These are phyloP conservation scores for Pao palembangensis DNA, from an alignment of 2,113 vertebrate species.

Conservation along the genomic window DNA sequence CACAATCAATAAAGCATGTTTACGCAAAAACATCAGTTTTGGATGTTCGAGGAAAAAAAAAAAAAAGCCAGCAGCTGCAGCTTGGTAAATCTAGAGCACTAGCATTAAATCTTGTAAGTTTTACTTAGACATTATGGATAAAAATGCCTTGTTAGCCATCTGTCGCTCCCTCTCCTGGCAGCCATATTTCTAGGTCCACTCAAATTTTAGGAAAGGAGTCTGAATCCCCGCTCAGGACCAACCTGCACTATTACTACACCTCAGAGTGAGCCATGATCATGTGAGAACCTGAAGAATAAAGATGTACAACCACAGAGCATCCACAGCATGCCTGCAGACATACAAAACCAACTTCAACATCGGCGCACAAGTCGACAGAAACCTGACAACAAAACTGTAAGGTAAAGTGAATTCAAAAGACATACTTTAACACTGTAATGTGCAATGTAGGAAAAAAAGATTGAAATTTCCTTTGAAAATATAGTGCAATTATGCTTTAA, in stretches of 20 bases:
- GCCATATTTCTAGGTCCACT: constrained; percentile 96
- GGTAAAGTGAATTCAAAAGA: too few species aligned
- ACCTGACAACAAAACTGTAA: too few species aligned
- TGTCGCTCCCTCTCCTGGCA: constrained; percentile 96
- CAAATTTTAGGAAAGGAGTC: constrained; percentile 81
- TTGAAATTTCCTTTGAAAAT: too few species aligned
- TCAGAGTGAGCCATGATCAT: constrained; percentile 29
- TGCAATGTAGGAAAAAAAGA: too few species aligned
- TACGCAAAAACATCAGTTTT: constrained; percentile 99
- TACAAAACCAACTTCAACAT: constrained; percentile 42
- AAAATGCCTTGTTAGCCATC: constrained; percentile 99
- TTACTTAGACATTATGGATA: constrained; percentile 99
- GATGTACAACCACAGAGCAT: background rate
- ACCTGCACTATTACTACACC: constrained; percentile 84
- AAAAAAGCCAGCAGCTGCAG: constrained; percentile 94
- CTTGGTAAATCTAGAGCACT: constrained; percentile 94
- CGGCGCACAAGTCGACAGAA: too few species aligned
- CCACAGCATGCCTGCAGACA: too few species aligned
- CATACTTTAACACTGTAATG: too few species aligned
- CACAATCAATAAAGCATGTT: constrained; percentile 99
- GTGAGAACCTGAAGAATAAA: constrained; percentile 53
- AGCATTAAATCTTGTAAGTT: constrained; percentile 98
- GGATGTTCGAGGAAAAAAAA: constrained; percentile 89
- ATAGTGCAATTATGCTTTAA: too few species aligned
- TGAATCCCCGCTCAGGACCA: constrained; percentile 84